Evolutionary conservation across 1,140 invertebrate species (phyloP), one percentile per base, ranked within the genome.

Genomic region (Drosophila ohnishii): DNA sequence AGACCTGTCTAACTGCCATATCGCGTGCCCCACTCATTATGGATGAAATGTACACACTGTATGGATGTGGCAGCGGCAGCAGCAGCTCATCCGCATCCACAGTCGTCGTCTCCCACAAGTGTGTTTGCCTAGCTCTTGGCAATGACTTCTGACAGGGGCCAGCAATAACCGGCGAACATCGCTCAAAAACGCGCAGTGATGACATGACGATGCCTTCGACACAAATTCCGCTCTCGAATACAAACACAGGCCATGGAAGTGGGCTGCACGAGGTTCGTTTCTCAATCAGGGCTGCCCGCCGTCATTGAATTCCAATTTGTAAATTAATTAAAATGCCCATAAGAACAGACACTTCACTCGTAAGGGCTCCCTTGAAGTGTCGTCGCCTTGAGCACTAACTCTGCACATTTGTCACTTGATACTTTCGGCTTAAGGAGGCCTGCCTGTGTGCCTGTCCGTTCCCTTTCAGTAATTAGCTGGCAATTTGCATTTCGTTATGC

Each of bases 11-110:
- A 57, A 56, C 64, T 66, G 39, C 57, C 42, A 56, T 58, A 82
- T 87, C 83, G 82, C 82, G 79, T 86, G 82, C 83, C 69, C 40
- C 47, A 48, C 55, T 82, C 64, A 78, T 86, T 81, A 66, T 62
- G 32, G 51, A 55, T 55, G 34, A 19, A 55, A 39, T 37, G 19
- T 55, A 55, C 32, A 22, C 1, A 35, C 32, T 55, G 14, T 25
- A 37, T 37, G 51, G 34, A 37, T 53, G 32, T 22, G 13, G 51
- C 34, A 34, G 32, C 6, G 10, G 10, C 34, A 35, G 42, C 34
- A 35, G 34, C 34, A 35, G 34, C 34, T 53, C 50, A 53, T 53
- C 50, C 50, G 34, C 32, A 35, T 53, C 50, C 50, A n/a, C 32
- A 35, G 32, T 37, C 32, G 28, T 66, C 56, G 37, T 66, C 59